Conservation (phyloP, 1,140 invertebrate genomes). For the Babylonia areolata region DNA sequence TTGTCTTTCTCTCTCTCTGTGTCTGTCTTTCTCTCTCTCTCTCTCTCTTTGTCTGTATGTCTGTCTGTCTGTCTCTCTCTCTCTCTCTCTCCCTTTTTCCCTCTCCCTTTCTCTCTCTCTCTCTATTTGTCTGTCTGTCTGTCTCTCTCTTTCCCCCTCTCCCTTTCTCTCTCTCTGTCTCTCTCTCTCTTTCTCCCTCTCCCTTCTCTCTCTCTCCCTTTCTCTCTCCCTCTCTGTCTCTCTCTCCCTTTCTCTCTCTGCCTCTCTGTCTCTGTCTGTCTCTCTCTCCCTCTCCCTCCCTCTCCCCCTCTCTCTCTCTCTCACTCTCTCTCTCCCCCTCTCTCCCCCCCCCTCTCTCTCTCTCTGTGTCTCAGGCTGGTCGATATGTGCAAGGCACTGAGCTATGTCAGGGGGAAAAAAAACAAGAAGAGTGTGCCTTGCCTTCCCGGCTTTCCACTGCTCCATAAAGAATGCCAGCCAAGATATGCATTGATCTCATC, state of each 20-base stretch:
- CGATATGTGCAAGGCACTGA: background rate
- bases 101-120: background rate
- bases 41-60: background rate
- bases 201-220: slow-evolving; percentile 1
- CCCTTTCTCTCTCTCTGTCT: background rate
- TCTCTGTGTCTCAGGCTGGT: background rate
- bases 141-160: background rate
- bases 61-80: slow-evolving; percentile 3
- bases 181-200: slow-evolving; percentile 6
- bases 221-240: slow-evolving; percentile 22
- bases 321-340: slow-evolving; percentile 13
- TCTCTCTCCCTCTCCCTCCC: background rate
- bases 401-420: background rate
- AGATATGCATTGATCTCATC: background rate
- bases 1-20: background rate
- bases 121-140: background rate
- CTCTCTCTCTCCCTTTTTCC: slow-evolving; percentile 14
- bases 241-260: background rate
- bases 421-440: background rate
- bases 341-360: slow-evolving; percentile 10
- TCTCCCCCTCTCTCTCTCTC: background rate
- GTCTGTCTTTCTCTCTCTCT: background rate
- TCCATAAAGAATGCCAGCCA: background rate
- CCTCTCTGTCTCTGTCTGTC: slow-evolving; percentile 1
- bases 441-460: too few relatives aligned